A percentile compares a stretch with the other conserved stretches of the same genome.
These are phyloP conservation scores for Caenorhabditis sp. DNA, from an alignment of 2,888 invertebrate species.

Conservation along the genomic window DNA sequence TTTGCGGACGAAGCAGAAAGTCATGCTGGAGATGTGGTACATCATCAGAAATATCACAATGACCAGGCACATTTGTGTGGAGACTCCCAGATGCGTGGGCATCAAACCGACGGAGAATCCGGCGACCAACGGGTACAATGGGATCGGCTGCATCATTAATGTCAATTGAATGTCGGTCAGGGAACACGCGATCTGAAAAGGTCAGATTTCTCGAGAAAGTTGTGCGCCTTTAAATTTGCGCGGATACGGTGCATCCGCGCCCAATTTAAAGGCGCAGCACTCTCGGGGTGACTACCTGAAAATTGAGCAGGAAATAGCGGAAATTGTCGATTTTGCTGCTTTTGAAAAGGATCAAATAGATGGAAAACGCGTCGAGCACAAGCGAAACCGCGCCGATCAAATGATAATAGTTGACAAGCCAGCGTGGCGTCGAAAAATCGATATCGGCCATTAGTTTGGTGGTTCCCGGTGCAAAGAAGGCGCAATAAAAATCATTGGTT, in stretches of 20 bases:
- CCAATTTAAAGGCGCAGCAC: too few species aligned
- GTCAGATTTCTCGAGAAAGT: background rate
- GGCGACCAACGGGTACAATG: constrained; percentile 27
- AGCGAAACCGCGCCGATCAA: constrained; percentile 24
- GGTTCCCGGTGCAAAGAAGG: too few species aligned
- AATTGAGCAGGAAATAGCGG: constrained; percentile 30
- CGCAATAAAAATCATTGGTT: too few species aligned
- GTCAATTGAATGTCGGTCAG: constrained; percentile 33
- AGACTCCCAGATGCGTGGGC: background rate
- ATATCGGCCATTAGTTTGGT: background rate
- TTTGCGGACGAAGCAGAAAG: constrained; percentile 29
- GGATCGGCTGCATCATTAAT: constrained; percentile 32
- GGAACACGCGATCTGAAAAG: constrained; percentile 35
- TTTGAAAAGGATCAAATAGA: constrained; percentile 30
- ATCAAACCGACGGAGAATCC: constrained; percentile 21
- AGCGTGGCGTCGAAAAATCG: constrained; percentile 18
- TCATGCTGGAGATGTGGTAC: constrained; percentile 30
- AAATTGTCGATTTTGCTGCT: constrained; percentile 32
- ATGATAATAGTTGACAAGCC: constrained; percentile 34
- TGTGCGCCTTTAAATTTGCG: background rate
- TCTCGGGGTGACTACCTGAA: constrained; percentile 43
- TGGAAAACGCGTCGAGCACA: constrained; percentile 20
- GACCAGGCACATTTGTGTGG: constrained; percentile 6
- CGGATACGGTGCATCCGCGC: too few species aligned
- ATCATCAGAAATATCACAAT: constrained; percentile 14